Conservation (phyloP, 2,113 vertebrate species). For the Otolemur garnettii region DNA sequence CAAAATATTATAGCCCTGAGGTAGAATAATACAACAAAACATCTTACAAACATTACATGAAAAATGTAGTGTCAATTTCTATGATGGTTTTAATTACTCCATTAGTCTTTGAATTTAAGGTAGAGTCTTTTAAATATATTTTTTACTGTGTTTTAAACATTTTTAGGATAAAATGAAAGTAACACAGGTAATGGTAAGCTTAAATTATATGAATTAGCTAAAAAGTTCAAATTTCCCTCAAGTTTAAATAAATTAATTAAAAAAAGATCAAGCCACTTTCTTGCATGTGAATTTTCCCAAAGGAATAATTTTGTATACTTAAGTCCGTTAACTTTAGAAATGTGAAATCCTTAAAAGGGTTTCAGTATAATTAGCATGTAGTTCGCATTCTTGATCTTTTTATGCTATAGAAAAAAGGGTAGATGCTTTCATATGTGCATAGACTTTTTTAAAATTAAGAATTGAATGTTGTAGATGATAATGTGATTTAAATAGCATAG, state of each 20-base stretch:
- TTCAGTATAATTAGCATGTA: conserved; percentile 54
- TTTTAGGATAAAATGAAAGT: conserved; percentile 11
- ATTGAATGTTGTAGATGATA: background rate
- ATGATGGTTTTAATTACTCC: background rate
- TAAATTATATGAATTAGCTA: conserved; percentile 64
- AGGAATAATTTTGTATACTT: conserved; percentile 59
- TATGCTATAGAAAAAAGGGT: background rate
- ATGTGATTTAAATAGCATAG: background rate
- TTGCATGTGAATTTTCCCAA: conserved; percentile 42
- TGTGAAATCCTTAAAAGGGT: conserved; percentile 36
- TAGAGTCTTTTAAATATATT: background rate
- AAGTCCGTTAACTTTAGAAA: conserved; percentile 56
- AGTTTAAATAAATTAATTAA: conserved; percentile 17
- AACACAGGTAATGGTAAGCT: background rate
- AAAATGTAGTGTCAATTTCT: background rate
- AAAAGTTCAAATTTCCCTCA: conserved; percentile 45
- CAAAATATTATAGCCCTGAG: background rate
- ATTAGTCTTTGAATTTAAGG: background rate
- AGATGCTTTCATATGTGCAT: background rate
- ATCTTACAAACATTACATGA: background rate
- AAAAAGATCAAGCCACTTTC: conserved; percentile 35
- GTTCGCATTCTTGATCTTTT: conserved; percentile 24
- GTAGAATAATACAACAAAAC: background rate
- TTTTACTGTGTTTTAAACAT: conserved; percentile 3
- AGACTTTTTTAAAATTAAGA: conserved; percentile 29